Evolutionary conservation across 2,888 invertebrate genomes (phyloP).

Genomic region (Frankliniella fusca): DNA sequence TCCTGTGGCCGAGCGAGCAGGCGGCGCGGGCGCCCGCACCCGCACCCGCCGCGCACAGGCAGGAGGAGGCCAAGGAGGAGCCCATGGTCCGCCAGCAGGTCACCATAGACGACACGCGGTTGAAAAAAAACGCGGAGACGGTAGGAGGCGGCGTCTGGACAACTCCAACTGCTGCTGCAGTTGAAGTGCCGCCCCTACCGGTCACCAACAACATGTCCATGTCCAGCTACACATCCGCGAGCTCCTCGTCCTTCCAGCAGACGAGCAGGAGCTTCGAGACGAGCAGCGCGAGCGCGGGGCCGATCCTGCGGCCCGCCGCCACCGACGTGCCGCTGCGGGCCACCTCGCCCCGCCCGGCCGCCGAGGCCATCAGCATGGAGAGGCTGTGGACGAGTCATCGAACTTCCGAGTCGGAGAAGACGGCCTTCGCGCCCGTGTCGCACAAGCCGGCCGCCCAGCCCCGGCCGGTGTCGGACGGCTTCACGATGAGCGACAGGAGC

Average conservation of each 20-base stretch:
- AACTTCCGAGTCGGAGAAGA: constrained; percentile 31
- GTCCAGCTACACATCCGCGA: neutral
- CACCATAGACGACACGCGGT: neutral
- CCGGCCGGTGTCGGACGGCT: constrained; percentile 25
- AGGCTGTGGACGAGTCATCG: constrained; percentile 37
- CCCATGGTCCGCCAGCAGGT: constrained; percentile 15
- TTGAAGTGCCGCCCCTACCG: constrained; percentile 13
- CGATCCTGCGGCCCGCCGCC: neutral
- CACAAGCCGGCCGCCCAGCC: neutral
- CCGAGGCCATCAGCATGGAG: constrained; percentile 38
- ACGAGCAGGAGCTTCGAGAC: neutral
- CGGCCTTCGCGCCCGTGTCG: constrained; percentile 7
- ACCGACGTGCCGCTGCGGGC: constrained; percentile 24
- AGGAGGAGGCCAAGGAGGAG: constrained; percentile 8
- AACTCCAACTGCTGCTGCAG: constrained; percentile 21
- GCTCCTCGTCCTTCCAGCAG: neutral
- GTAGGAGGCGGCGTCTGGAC: constrained; percentile 23
- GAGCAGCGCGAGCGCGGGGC: neutral
- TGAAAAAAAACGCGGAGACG: constrained; percentile 25
- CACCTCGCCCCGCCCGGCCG: constrained; percentile 34
- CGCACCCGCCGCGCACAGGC: neutral
- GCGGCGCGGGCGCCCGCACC: constrained; percentile 28
- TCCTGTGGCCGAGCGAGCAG: neutral
- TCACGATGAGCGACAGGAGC: constrained; percentile 17
- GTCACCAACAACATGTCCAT: neutral